These are phyloP conservation scores for Trogon melanurus DNA, from an alignment of 2,113 vertebrate genomes.

Conservation along the genomic window DNA sequence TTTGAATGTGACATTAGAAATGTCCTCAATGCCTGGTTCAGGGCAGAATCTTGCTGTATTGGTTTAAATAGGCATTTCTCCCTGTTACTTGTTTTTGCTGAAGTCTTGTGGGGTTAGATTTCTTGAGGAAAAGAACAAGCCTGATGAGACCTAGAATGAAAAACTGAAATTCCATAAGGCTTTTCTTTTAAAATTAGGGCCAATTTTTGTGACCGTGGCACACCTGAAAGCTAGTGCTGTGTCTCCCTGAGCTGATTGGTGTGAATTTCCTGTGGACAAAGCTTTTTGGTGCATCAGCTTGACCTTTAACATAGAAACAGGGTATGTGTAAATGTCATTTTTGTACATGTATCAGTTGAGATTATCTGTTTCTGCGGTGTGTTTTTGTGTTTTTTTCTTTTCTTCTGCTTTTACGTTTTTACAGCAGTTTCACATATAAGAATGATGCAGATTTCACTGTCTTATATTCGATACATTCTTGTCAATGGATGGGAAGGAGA, in stretches of 20 bases:
- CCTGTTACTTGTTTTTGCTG: not conserved
- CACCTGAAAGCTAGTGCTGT: not conserved
- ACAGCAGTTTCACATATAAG: not conserved
- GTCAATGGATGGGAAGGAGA: not conserved
- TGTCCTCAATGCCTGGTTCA: not conserved
- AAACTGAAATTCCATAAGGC: not conserved
- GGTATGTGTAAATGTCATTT: conserved; percentile 15
- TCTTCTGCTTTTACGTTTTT: not conserved
- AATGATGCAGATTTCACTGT: not conserved
- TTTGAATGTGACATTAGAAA: conserved; percentile 7
- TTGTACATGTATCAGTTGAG: not conserved
- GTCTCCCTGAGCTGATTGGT: not conserved
- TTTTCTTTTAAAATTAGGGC: not conserved
- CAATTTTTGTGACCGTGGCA: not conserved
- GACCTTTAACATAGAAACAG: conserved; percentile 37
- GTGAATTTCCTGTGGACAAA: not conserved
- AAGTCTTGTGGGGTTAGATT: not conserved
- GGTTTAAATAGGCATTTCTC: not conserved
- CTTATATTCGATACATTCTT: not conserved
- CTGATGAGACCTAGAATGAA: not conserved
- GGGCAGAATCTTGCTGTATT: not conserved
- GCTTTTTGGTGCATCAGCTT: not conserved
- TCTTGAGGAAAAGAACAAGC: not conserved
- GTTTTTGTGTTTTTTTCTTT: not conserved
- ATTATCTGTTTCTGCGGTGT: not conserved